phyloP scores from a whole-genome alignment of 2,797 vertebrate genomes.

The Zenarchopterus dispar region DNA sequence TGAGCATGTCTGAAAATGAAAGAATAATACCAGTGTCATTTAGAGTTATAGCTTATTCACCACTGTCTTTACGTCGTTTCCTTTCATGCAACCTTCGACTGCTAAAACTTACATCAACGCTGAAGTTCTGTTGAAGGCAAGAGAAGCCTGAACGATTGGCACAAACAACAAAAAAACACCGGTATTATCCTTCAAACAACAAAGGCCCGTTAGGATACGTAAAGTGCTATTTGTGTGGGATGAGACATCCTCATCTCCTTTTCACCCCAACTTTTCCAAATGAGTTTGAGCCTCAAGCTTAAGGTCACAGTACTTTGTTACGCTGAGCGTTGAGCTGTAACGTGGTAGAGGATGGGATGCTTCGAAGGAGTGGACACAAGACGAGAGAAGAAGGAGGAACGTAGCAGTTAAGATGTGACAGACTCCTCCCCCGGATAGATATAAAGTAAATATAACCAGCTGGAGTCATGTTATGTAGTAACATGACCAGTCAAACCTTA shows the following conservation, averaged over 20 bases:
- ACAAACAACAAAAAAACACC: conserved; percentile 23
- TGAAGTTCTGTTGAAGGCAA: conserved; percentile 22
- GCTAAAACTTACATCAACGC: conserved; percentile 1
- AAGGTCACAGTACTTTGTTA: conserved; percentile 13
- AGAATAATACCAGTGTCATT: conserved; percentile 47
- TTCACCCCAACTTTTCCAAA: conserved; percentile 3
- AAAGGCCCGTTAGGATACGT: conserved; percentile 36
- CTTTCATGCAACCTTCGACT: conserved; percentile 2
- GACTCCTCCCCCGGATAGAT: conserved; percentile 13
- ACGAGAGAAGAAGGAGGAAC: conserved; percentile 20
- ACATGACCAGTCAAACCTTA: conserved; percentile 2
- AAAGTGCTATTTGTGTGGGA: conserved; percentile 51
- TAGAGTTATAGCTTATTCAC: conserved; percentile 48
- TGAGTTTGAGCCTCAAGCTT: conserved; percentile 4
- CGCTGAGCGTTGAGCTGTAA: conserved; percentile 24
- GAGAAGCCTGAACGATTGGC: conserved; percentile 30
- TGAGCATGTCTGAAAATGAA: conserved; percentile 21
- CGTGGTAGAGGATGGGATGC: conserved; percentile 15
- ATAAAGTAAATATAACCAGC: conserved; percentile 4
- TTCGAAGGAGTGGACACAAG: conserved; percentile 25
- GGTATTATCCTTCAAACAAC: conserved; percentile 23
- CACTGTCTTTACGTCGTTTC: conserved; percentile 19
- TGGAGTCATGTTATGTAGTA: conserved; percentile 14
- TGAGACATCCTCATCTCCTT: conserved; percentile 1
- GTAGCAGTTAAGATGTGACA: conserved; percentile 12